These are phyloP conservation scores for Intellagama lesueurii DNA, from an alignment of 2,797 vertebrate species.

Conservation along the genomic window DNA sequence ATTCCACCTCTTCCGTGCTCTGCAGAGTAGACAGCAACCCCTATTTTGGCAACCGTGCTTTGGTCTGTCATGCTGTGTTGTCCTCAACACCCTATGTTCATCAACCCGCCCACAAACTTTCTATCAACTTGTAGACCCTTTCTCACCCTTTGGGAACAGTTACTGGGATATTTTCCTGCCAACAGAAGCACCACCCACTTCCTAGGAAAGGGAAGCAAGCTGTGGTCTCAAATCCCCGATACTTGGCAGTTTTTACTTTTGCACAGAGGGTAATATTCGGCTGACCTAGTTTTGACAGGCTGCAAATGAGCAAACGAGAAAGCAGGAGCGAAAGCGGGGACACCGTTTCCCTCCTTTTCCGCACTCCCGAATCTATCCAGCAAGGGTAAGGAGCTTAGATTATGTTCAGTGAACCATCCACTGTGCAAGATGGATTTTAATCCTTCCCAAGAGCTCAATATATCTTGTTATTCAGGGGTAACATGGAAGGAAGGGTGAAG, in stretches of 20 bases:
- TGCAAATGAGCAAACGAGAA: slow-evolving; percentile 25
- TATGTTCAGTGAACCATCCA: slow-evolving; percentile 41
- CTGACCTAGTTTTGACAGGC: background rate
- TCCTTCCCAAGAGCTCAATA: slow-evolving; percentile 45
- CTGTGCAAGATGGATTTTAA: slow-evolving; percentile 29
- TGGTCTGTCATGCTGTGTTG: background rate
- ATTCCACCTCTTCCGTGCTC: background rate
- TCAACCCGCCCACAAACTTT: background rate
- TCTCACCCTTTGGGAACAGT: slow-evolving; percentile 3
- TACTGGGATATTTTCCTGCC: slow-evolving; percentile 18
- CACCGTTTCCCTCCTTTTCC: background rate
- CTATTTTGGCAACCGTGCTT: background rate
- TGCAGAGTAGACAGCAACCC: background rate
- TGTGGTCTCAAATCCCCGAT: slow-evolving; percentile 2
- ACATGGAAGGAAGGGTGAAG: background rate
- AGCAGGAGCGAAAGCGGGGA: slow-evolving; percentile 39
- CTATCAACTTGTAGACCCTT: slow-evolving; percentile 2
- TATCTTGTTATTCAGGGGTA: slow-evolving; percentile 61
- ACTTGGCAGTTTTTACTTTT: slow-evolving; percentile 27
- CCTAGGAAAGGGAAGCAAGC: slow-evolving; percentile 28
- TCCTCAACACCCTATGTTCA: background rate
- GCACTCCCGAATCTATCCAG: slow-evolving; percentile 43
- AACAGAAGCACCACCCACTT: slow-evolving; percentile 31
- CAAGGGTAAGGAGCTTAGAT: slow-evolving; percentile 37
- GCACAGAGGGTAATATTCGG: slow-evolving; percentile 11